Evolutionary conservation across 2,113 vertebrate species (phyloP).

Genomic region (Thryonomys swinderianus): DNA sequence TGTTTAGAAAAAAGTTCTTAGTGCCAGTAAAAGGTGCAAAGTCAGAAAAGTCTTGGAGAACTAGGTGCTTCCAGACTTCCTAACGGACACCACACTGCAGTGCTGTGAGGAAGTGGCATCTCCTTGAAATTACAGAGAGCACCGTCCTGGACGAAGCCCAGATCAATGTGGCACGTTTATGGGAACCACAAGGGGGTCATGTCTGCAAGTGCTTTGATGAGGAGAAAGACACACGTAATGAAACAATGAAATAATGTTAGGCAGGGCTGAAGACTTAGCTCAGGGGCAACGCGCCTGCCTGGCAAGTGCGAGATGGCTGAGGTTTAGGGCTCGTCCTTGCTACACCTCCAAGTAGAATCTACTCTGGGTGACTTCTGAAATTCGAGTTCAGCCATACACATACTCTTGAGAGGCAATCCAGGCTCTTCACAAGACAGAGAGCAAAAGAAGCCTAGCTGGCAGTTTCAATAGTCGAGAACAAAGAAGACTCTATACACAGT

Average conservation of each 20-base stretch:
- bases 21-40: not conserved
- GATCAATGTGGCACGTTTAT: fast-evolving
- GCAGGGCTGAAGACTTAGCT: not conserved
- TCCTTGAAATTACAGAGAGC: fast-evolving
- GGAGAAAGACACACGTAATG: not conserved
- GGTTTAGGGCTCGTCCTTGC: not conserved
- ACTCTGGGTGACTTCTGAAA: not conserved
- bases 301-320: too few species aligned
- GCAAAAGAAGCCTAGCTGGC: not conserved
- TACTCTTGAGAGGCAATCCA: not conserved
- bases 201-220: not conserved
- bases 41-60: not conserved
- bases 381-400: not conserved
- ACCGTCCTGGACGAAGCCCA: not conserved
- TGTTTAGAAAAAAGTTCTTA: not conserved
- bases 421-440: not conserved
- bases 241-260: not conserved
- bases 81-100: fast-evolving
- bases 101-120: not conserved
- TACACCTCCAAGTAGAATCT: not conserved
- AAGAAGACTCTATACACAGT: not conserved
- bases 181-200: fast-evolving
- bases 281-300: too few species aligned
- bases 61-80: not conserved
- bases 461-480: not conserved